Base-by-base conservation (phyloP, 2,888 invertebrate species). In the Idaea straminata region DNA sequence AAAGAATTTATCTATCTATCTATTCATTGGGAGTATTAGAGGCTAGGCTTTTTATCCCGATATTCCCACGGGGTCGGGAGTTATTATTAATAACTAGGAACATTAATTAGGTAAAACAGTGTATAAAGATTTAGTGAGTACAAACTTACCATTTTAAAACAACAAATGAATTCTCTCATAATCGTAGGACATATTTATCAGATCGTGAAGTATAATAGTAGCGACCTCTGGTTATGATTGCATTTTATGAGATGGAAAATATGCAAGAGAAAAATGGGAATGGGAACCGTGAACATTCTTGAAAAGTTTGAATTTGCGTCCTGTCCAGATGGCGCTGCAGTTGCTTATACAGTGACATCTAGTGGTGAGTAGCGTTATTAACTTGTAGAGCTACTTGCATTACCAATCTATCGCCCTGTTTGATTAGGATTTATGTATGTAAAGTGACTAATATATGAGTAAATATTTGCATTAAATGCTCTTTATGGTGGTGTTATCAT, bases 261-360 rank as follows among this genome's bases (percentile, higher is more conserved):
- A 25, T n/a, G n/a, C n/a, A n/a, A n/a, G n/a, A n/a, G n/a, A n/a
- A n/a, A n/a, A n/a, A n/a, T 25, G 25, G 25, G 25, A 25, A 47
- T 36, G 10, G 13, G 3, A 10, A 10, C 3, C 10, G 47, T 4
- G 47, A 47, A 47, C 10, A 47, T 61, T 34, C 35, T 35, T 6
- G 15, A 61, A 6, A 61, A 61, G n/a, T 35, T 61, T 61, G 34
- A 35, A 15, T 35, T n/a, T 2, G 35, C 35, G 6, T 35, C 5
- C 5, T 16, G 15, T 25, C 5, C n/a, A 62, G 62, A 62, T 62
- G 62, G 62, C 62, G 62, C 57, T 36, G 35, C 16, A 25, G 10
- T 16, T n/a, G 4, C 25, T 47, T 57, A n/a, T 34, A 60, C 38
- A 25, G 7, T 58, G 73, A 71, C 76, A 75, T 78, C 82, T 81